Conservation (phyloP, 2,113 vertebrate species). For the Leptosomus discolor region DNA sequence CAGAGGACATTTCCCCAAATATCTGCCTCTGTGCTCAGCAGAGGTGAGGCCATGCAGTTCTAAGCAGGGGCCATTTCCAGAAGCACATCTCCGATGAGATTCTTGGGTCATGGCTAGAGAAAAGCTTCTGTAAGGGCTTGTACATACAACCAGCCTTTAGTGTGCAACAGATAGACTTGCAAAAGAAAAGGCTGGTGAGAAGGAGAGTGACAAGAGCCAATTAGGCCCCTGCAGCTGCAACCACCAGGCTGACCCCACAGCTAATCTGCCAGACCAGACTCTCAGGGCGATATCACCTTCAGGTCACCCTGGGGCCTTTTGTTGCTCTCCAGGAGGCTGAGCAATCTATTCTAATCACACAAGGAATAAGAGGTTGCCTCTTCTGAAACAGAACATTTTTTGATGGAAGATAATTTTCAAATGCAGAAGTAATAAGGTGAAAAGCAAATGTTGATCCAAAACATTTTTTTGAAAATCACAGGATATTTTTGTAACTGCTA, state of each 20-base stretch:
- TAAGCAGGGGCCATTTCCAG: neutral
- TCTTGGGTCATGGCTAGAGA: neutral
- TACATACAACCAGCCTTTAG: rapidly evolving
- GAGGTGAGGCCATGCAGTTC: neutral
- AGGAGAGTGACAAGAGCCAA: rapidly evolving
- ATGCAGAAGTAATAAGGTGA: neutral
- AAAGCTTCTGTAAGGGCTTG: neutral
- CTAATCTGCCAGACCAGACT: neutral
- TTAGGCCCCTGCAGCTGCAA: rapidly evolving
- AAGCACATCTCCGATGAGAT: neutral
- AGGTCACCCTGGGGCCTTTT: neutral
- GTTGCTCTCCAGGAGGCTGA: neutral
- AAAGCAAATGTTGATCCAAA: neutral
- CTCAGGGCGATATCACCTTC: neutral
- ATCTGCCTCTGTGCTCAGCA: neutral
- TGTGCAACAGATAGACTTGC: rapidly evolving
- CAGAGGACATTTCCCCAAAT: neutral
- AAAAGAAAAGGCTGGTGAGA: neutral
- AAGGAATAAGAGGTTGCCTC: neutral
- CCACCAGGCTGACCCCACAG: neutral
- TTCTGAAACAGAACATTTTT: neutral
- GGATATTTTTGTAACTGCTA: no score
- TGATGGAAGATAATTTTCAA: neutral
- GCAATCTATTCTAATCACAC: neutral
- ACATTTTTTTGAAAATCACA: neutral